A percentile compares a stretch with the other conserved stretches of the same genome.
Conservation (phyloP, 2,797 vertebrate species). For the Gymnothorax reevesii region DNA sequence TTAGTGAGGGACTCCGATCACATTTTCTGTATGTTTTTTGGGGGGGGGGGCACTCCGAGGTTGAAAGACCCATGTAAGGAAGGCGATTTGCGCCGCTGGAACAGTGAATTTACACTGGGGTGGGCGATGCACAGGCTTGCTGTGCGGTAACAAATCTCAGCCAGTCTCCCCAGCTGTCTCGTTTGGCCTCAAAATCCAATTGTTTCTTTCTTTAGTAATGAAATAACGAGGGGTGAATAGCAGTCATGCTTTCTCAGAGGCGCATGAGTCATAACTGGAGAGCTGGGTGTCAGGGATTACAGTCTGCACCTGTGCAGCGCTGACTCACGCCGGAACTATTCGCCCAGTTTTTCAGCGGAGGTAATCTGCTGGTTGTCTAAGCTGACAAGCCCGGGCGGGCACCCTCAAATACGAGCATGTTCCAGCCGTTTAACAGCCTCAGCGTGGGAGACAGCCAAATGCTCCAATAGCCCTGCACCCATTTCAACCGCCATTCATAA, state of each 20-base stretch:
- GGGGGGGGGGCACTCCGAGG: not conserved
- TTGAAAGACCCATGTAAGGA: not conserved
- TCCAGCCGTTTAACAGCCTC: slow-evolving; percentile 58
- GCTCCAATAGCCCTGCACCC: slow-evolving; percentile 51
- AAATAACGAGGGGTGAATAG: not conserved
- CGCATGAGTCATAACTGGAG: slow-evolving; percentile 18
- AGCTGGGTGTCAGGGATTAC: slow-evolving; percentile 69
- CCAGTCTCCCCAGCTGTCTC: not conserved
- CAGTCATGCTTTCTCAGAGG: not conserved
- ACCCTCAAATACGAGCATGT: slow-evolving; percentile 62
- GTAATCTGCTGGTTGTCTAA: slow-evolving; percentile 71
- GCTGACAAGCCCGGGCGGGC: slow-evolving; percentile 76
- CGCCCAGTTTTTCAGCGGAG: slow-evolving; percentile 66
- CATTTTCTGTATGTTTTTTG: not conserved
- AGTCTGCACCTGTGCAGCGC: slow-evolving; percentile 1
- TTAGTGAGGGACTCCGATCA: not conserved
- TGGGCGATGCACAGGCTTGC: not conserved
- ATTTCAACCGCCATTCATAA: slow-evolving; percentile 56
- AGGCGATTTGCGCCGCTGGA: not conserved
- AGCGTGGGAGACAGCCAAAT: slow-evolving; percentile 56
- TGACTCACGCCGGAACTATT: slow-evolving; percentile 77
- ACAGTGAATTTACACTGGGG: not conserved
- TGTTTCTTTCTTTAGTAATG: not conserved
- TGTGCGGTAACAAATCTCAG: not conserved
- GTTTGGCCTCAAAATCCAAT: not conserved